These are phyloP conservation scores for Anagrus nilaparvatae DNA, from an alignment of 1,140 invertebrate genomes.

Conservation along the genomic window DNA sequence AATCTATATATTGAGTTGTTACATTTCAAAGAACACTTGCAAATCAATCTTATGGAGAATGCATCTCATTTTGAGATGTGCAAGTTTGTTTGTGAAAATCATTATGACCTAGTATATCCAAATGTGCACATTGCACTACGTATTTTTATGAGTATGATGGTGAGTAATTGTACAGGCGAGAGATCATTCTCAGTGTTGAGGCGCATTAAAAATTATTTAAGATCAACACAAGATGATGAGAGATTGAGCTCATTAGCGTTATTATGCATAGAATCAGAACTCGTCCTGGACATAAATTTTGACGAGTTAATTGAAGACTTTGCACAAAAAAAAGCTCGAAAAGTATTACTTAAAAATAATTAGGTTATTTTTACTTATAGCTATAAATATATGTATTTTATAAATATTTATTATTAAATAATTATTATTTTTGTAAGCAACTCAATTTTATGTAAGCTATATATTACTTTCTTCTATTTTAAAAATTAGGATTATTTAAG, in stretches of 20 bases:
- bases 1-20: not conserved
- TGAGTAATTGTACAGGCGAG: not conserved
- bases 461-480: too few species aligned
- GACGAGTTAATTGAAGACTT: slow-evolving; percentile 11
- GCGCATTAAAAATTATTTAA: not conserved
- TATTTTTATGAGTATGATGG: slow-evolving; percentile 1
- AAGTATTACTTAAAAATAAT: slow-evolving; percentile 1
- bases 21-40: not conserved
- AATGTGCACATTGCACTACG: not conserved
- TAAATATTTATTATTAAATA: too few species aligned
- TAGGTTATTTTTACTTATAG: too few species aligned
- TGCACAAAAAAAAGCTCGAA: slow-evolving; percentile 7
- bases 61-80: not conserved
- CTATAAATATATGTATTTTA: too few species aligned
- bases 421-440: too few species aligned
- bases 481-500: too few species aligned
- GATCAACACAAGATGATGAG: not conserved
- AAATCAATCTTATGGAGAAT: not conserved
- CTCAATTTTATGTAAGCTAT: too few species aligned
- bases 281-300: slow-evolving; percentile 17
- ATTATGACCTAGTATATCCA: not conserved
- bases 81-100: slow-evolving; percentile 4
- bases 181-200: too few species aligned
- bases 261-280: slow-evolving; percentile 15
- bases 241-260: slow-evolving; percentile 13